Conservation (phyloP, 2,797 vertebrate species). For the Amazonetta brasiliensis region DNA sequence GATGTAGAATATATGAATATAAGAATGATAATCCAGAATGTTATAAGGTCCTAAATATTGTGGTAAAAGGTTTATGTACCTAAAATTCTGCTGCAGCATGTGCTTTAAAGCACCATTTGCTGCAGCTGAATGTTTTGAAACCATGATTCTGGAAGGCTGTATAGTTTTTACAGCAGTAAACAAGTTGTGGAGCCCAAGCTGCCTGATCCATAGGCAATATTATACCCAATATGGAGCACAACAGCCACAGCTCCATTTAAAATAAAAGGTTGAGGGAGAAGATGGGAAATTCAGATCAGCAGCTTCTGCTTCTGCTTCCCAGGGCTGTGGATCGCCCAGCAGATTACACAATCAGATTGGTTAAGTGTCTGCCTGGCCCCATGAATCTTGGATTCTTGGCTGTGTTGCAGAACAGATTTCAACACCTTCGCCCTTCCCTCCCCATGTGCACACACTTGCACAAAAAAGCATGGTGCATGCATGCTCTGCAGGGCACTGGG, state of each 20-base stretch:
- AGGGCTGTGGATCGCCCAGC: background rate
- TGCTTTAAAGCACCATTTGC: constrained; percentile 15
- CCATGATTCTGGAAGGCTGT: background rate
- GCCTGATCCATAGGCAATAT: background rate
- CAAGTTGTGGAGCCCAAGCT: fast-evolving
- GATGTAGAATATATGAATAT: constrained; percentile 3
- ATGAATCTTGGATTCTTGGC: constrained; percentile 52
- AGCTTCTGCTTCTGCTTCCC: constrained; percentile 7
- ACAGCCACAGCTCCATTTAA: background rate
- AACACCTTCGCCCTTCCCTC: constrained; percentile 34
- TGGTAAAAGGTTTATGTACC: background rate
- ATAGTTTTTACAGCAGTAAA: background rate
- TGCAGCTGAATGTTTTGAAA: constrained; percentile 10
- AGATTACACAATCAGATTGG: constrained; percentile 15
- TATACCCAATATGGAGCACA: background rate
- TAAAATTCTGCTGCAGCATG: background rate
- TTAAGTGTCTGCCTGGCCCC: constrained; percentile 49
- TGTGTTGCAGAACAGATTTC: constrained; percentile 15
- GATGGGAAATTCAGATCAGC: background rate
- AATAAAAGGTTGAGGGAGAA: background rate
- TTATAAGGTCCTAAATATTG: background rate
- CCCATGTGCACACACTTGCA: background rate
- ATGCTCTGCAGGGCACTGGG: background rate
- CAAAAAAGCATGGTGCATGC: background rate
- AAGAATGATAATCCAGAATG: background rate